A percentile compares a stretch with the other conserved stretches of the same genome.
Conservation (phyloP, 2,797 vertebrate genomes). For the Spizella passerina region DNA sequence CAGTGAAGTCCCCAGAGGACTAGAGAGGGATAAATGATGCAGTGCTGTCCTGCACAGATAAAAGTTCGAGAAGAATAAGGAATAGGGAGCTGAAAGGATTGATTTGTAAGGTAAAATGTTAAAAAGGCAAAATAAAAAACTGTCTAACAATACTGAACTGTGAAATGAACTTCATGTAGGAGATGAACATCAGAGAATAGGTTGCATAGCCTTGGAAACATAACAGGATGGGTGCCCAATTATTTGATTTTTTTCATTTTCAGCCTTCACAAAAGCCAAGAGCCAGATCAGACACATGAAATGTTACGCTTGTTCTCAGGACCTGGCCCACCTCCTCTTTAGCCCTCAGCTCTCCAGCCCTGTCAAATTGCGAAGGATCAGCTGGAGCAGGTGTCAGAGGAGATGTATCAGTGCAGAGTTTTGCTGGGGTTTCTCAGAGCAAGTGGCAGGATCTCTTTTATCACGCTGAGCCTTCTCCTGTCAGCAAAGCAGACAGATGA, state of each 20-base stretch:
- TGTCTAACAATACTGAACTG: not conserved
- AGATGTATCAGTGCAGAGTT: slow-evolving; percentile 36
- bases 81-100: not conserved
- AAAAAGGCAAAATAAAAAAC: not conserved
- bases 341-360: not conserved
- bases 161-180: not conserved
- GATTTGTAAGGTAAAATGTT: not conserved
- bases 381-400: slow-evolving; percentile 75
- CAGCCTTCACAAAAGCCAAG: not conserved
- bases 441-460: slow-evolving; percentile 74
- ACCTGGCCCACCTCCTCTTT: not conserved
- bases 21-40: not conserved
- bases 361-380: slow-evolving; percentile 50
- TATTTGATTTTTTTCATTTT: not conserved
- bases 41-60: not conserved
- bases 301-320: not conserved
- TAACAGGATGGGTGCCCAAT: not conserved
- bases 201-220: not conserved
- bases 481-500: slow-evolving; percentile 73
- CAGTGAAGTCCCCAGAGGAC: not conserved
- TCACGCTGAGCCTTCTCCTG: slow-evolving; percentile 74
- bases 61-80: not conserved
- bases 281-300: not conserved
- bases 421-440: slow-evolving; percentile 56
- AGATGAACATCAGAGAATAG: not conserved